Percentiles rank a stretch among this genome's conserved stretches.
These are phyloP conservation scores for Hylaeus anthracinus DNA, from an alignment of 1,140 invertebrate species.

Conservation along the genomic window DNA sequence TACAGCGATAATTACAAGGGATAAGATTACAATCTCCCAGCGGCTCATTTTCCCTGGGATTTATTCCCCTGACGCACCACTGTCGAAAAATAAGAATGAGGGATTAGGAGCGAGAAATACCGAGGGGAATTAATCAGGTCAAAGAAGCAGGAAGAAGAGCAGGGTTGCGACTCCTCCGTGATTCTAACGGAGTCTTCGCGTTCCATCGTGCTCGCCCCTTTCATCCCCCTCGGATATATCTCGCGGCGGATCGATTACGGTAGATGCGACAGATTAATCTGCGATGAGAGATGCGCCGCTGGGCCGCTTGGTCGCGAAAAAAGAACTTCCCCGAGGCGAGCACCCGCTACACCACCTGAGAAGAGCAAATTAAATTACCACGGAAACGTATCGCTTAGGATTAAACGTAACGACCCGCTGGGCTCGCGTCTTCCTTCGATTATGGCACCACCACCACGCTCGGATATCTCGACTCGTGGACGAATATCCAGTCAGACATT, in stretches of 20 bases:
- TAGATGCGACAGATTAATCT: constrained; percentile 12
- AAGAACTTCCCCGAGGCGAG: neutral
- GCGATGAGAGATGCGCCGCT: neutral
- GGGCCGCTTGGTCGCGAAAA: neutral
- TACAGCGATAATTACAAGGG: too few species aligned
- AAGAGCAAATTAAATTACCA: too few species aligned
- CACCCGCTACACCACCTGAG: neutral
- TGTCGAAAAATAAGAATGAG: neutral
- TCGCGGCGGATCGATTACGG: neutral
- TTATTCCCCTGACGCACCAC: neutral
- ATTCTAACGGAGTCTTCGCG: constrained; percentile 1
- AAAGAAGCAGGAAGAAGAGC: neutral
- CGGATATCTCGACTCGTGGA: too few species aligned
- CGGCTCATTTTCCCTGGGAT: neutral
- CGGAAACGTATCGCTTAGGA: too few species aligned
- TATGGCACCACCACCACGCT: too few species aligned
- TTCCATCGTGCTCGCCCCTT: neutral
- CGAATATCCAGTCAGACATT: too few species aligned
- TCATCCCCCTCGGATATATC: neutral
- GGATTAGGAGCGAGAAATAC: constrained; percentile 12
- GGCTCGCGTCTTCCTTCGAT: too few species aligned
- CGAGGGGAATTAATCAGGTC: constrained; percentile 11
- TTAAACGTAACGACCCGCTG: too few species aligned
- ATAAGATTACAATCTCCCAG: too few species aligned
- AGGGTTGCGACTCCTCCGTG: too few species aligned